These are phyloP conservation scores for Octodonta nipae DNA, from an alignment of 2,888 invertebrate species.

Conservation along the genomic window DNA sequence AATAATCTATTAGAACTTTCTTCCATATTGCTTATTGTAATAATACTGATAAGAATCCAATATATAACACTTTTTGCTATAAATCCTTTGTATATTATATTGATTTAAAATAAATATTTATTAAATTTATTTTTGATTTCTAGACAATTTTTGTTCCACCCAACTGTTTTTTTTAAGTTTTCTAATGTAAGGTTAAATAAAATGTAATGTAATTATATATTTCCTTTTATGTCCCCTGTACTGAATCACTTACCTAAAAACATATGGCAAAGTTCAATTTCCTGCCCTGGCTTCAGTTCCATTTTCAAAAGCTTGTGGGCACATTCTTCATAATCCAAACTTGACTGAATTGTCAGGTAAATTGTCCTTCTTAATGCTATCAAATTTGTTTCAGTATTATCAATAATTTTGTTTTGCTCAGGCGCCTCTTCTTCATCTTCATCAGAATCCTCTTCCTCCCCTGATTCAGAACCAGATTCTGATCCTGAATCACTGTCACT, in stretches of 20 bases:
- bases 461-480: conserved; percentile 40
- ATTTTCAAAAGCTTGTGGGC: conserved; percentile 97
- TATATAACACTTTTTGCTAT: no score
- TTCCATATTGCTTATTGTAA: no score
- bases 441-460: conserved; percentile 44
- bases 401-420: conserved; percentile 60
- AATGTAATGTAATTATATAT: no score
- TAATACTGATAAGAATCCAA: no score
- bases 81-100: no score
- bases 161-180: no score
- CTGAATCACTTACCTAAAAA: conserved; percentile 52
- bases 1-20: no score
- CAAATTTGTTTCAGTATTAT: conserved; percentile 93
- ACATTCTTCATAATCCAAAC: conserved; percentile 97
- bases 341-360: conserved; percentile 94
- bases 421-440: conserved; percentile 41
- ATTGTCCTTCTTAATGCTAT: conserved; percentile 85
- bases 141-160: no score
- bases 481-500: conserved; percentile 56
- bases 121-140: no score
- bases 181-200: no score
- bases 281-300: conserved; percentile 91
- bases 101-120: no score
- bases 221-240: no score
- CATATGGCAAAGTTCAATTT: conserved; percentile 96